A percentile compares a stretch with the other conserved stretches of the same genome.
These are phyloP conservation scores for Dendrophyllia cribrosa DNA, from an alignment of 64 coral and sea anemone species.

Conservation along the genomic window DNA sequence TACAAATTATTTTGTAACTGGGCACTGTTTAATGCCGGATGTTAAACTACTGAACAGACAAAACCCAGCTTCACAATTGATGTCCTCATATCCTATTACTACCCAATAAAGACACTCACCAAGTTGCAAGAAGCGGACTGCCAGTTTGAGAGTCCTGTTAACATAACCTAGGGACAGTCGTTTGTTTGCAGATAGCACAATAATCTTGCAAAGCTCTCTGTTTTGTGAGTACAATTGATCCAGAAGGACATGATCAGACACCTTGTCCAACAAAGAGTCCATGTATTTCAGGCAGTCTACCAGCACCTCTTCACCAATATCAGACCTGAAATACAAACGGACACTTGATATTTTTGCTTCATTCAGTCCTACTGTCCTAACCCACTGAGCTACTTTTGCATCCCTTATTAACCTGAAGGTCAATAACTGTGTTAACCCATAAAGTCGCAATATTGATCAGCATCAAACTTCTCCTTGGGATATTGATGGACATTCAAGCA, in stretches of 20 bases:
- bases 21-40: no score
- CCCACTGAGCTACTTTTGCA: no score
- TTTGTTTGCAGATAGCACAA: slow-evolving; percentile 89
- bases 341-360: not conserved
- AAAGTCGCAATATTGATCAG: no score
- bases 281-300: slow-evolving; percentile 95
- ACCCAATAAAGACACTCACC: slow-evolving; percentile 40
- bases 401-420: no score
- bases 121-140: slow-evolving; percentile 81
- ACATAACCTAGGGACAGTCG: slow-evolving; percentile 91
- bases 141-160: slow-evolving; percentile 92
- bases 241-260: slow-evolving; percentile 76
- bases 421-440: no score
- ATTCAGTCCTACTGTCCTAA: no score
- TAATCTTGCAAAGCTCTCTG: slow-evolving; percentile 74
- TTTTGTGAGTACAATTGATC: slow-evolving; percentile 82
- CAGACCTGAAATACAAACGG: slow-evolving; percentile 54
- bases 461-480: no score
- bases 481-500: no score
- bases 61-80: no score
- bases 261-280: slow-evolving; percentile 87
- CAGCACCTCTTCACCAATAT: slow-evolving; percentile 89
- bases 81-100: no score
- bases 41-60: no score
- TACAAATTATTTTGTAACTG: no score